phyloP scores from a whole-genome alignment of 2,113 vertebrate species.

The Cephalopterus ornatus region DNA sequence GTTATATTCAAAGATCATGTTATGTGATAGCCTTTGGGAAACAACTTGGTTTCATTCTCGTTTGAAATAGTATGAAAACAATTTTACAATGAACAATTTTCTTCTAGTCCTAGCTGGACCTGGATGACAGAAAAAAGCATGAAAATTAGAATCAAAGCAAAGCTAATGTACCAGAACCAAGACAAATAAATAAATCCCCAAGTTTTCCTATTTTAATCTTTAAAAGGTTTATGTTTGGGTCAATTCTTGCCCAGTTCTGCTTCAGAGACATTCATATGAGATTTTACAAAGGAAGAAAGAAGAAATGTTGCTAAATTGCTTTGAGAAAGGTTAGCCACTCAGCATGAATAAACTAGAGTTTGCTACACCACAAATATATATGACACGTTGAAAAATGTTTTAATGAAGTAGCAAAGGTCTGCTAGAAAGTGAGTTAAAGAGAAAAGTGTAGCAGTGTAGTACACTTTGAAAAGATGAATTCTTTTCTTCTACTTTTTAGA shows the following conservation, averaged over 20 bases:
- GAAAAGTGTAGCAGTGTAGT: not conserved
- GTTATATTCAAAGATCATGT: not conserved
- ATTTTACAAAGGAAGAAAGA: slow-evolving; percentile 4
- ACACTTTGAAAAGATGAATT: slow-evolving; percentile 9
- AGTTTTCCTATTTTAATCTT: not conserved
- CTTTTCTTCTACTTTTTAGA: not conserved
- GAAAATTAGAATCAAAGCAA: slow-evolving; percentile 22
- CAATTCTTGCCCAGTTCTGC: not conserved
- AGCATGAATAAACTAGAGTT: slow-evolving; percentile 37
- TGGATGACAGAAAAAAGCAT: not conserved
- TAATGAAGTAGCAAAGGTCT: slow-evolving; percentile 54
- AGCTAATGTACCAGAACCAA: not conserved
- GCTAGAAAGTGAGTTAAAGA: not conserved
- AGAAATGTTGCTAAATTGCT: slow-evolving; percentile 38
- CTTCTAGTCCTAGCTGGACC: not conserved
- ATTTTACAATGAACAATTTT: not conserved
- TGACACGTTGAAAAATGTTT: slow-evolving; percentile 39
- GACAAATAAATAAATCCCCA: not conserved
- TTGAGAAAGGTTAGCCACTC: slow-evolving; percentile 40
- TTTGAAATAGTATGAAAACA: not conserved
- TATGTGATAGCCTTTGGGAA: not conserved
- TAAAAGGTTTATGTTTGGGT: slow-evolving; percentile 4
- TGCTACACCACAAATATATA: not conserved
- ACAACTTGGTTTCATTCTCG: not conserved
- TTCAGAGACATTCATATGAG: slow-evolving; percentile 31